Conservation (phyloP, 2,888 invertebrate genomes). For the Drosophila aldrichi region DNA sequence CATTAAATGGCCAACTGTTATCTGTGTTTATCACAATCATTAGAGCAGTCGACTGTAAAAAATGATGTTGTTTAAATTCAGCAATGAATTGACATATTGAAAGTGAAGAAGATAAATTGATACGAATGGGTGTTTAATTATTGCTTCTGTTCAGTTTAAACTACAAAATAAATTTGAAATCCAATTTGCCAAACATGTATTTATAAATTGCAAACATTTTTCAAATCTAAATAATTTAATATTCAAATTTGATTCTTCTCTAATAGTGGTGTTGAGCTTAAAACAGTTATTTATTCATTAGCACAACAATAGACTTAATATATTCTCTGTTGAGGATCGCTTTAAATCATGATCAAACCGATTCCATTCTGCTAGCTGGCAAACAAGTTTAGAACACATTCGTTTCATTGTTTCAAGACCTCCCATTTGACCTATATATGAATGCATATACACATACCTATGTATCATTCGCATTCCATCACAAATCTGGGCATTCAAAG, state of each 20-base stretch:
- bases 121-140: background rate
- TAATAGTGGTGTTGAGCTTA: background rate
- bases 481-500: conserved; percentile 1
- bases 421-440: background rate
- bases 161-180: background rate
- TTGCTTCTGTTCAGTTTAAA: background rate
- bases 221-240: background rate
- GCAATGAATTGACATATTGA: conserved; percentile 1
- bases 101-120: conserved; percentile 1
- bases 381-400: background rate
- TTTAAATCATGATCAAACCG: background rate
- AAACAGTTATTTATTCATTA: background rate
- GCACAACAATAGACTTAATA: background rate
- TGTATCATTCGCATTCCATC: background rate
- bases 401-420: conserved; percentile 6
- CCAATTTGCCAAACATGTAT: background rate
- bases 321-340: background rate
- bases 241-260: background rate
- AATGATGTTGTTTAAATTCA: conserved; percentile 4
- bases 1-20: background rate
- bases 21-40: conserved; percentile 10
- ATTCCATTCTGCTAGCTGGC: background rate
- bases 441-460: background rate
- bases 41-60: conserved; percentile 23
- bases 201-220: background rate